phyloP scores from a whole-genome alignment of 1,140 invertebrate genomes.

The Spodoptera litura region DNA sequence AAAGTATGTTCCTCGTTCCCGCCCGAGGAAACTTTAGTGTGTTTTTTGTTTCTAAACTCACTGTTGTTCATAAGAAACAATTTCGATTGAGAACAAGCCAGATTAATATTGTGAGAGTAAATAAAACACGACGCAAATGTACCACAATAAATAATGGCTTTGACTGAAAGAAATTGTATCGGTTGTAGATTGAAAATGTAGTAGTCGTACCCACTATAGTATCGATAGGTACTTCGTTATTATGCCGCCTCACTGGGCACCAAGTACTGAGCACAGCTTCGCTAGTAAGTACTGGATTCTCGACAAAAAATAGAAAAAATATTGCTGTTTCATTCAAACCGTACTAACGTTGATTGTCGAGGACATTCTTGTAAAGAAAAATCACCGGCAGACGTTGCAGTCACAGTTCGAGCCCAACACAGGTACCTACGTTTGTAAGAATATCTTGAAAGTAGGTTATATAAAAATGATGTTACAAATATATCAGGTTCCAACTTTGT shows the following conservation, averaged over 20 bases:
- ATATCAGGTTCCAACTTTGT: conserved; percentile 1
- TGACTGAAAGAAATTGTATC: conserved; percentile 39
- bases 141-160: conserved; percentile 15
- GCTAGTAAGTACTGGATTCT: conserved; percentile 43
- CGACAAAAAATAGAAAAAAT: conserved; percentile 49
- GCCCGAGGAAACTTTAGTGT: conserved; percentile 13
- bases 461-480: conserved; percentile 13
- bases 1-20: conserved; percentile 28
- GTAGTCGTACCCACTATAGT: conserved; percentile 27
- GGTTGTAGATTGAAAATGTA: conserved; percentile 37
- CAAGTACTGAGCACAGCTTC: conserved; percentile 39
- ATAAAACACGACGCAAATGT: conserved; percentile 26
- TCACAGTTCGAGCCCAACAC: conserved; percentile 3
- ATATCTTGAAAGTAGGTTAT: background rate
- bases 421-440: background rate
- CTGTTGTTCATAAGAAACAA: conserved; percentile 16
- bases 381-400: conserved; percentile 29
- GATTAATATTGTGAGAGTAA: conserved; percentile 7
- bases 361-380: conserved; percentile 46
- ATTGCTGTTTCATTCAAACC: conserved; percentile 49
- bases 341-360: conserved; percentile 42
- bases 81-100: background rate
- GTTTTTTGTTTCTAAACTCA: conserved; percentile 15
- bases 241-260: conserved; percentile 48
- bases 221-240: conserved; percentile 46